A percentile compares a stretch with the other conserved stretches of the same genome.
These are phyloP conservation scores for Linnaemya vulpina DNA, from an alignment of 2,888 invertebrate genomes.

Conservation along the genomic window DNA sequence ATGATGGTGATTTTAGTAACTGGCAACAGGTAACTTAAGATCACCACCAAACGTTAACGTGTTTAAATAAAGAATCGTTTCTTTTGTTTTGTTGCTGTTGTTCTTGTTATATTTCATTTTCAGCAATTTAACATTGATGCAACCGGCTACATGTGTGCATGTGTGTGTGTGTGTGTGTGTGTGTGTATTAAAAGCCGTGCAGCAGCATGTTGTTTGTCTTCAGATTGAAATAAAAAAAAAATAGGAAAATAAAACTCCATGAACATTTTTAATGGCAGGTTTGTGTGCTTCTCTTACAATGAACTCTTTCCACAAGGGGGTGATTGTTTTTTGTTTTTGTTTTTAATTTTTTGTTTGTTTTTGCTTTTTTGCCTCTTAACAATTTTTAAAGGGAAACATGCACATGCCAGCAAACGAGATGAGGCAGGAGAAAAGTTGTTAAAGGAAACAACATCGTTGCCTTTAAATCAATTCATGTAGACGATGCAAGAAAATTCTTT, in stretches of 20 bases:
- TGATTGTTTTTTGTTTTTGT: constrained; percentile 46
- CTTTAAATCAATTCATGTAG: constrained; percentile 49
- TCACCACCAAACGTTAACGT: constrained; percentile 66
- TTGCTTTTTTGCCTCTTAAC: constrained; percentile 29
- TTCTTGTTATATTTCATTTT: constrained; percentile 27
- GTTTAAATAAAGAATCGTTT: constrained; percentile 61
- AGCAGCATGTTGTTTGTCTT: constrained; percentile 29
- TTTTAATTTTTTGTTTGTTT: constrained; percentile 5
- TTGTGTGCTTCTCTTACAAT: constrained; percentile 62
- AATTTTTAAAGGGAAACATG: constrained; percentile 49
- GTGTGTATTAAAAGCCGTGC: constrained; percentile 21
- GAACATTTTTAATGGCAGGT: constrained; percentile 60
- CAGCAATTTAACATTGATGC: constrained; percentile 61
- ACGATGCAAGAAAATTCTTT: constrained; percentile 6
- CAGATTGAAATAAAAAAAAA: constrained; percentile 13
- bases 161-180: not conserved
- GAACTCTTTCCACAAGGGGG: constrained; percentile 49
- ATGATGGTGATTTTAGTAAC: constrained; percentile 56
- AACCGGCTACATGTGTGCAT: constrained; percentile 43
- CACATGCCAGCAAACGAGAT: not conserved
- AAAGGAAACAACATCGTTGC: constrained; percentile 19
- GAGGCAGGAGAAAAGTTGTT: constrained; percentile 36
- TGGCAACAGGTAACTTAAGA: constrained; percentile 70
- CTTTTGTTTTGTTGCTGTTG: constrained; percentile 19
- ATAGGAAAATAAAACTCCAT: constrained; percentile 12